Evolutionary conservation across 2,113 vertebrate species (phyloP).

Genomic region (Cynocephalus volans): DNA sequence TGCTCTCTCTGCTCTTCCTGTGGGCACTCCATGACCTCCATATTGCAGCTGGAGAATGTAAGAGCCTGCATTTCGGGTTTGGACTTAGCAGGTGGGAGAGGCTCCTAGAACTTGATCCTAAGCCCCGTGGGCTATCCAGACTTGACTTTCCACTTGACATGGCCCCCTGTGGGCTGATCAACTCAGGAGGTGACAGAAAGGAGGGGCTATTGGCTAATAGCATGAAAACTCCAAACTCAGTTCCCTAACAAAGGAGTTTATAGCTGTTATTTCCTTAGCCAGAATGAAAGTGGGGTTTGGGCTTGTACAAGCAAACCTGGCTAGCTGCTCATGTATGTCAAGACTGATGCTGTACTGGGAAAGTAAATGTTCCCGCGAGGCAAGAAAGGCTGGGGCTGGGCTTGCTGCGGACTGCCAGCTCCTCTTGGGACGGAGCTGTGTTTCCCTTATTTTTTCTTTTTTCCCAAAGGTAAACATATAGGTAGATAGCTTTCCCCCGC

Average conservation of each 20-base stretch:
- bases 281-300: background rate
- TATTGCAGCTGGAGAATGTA: background rate
- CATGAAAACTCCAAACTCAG: background rate
- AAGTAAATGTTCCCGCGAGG: background rate
- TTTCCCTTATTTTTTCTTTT: constrained; percentile 8
- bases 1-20: background rate
- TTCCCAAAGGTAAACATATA: background rate
- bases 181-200: background rate
- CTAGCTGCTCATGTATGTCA: background rate
- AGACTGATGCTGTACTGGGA: background rate
- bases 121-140: background rate
- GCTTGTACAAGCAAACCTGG: background rate
- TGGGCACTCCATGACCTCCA: background rate
- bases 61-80: background rate
- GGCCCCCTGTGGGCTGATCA: too few relatives aligned
- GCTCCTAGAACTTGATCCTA: background rate
- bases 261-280: background rate
- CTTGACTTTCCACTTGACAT: background rate
- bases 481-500: background rate
- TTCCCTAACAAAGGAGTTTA: background rate
- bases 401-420: background rate
- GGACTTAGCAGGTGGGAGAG: background rate
- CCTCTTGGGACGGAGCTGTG: background rate
- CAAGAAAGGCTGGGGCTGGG: background rate
- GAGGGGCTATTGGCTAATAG: too few relatives aligned